These are phyloP conservation scores for Acrocephalus scirpaceus DNA, from an alignment of 2,797 vertebrate species.

Conservation along the genomic window DNA sequence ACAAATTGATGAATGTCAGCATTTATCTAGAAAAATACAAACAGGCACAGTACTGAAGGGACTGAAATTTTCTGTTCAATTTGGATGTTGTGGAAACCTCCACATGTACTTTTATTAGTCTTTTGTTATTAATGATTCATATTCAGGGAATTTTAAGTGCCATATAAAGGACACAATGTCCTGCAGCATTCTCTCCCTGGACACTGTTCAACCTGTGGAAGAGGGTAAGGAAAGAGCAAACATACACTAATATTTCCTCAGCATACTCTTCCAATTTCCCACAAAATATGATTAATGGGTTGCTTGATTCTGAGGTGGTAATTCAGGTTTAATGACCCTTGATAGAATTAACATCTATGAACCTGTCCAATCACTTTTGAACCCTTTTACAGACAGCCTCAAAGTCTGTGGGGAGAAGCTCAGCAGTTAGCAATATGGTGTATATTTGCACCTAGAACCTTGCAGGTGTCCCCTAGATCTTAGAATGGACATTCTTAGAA, in stretches of 20 bases:
- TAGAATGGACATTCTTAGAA: background rate
- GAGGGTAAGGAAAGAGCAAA: slow-evolving; percentile 17
- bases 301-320: slow-evolving; percentile 11
- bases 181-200: background rate
- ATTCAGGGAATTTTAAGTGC: background rate
- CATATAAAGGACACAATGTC: background rate
- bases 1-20: background rate
- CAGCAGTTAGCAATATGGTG: slow-evolving; percentile 45
- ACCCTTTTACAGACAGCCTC: background rate
- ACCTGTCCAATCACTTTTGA: background rate
- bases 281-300: background rate
- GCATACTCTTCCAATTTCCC: background rate
- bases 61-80: background rate
- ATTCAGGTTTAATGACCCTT: background rate
- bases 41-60: background rate
- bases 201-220: background rate
- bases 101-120: background rate
- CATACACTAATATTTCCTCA: background rate
- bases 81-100: background rate
- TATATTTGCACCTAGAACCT: background rate
- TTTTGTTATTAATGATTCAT: background rate
- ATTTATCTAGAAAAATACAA: background rate
- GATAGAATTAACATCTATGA: slow-evolving; percentile 12
- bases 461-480: background rate
- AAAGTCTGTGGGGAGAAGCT: background rate